Evolutionary conservation across 2,797 vertebrate genomes (phyloP), one percentile per base, ranked within the genome.

Genomic region (Jordanella pulchra): DNA sequence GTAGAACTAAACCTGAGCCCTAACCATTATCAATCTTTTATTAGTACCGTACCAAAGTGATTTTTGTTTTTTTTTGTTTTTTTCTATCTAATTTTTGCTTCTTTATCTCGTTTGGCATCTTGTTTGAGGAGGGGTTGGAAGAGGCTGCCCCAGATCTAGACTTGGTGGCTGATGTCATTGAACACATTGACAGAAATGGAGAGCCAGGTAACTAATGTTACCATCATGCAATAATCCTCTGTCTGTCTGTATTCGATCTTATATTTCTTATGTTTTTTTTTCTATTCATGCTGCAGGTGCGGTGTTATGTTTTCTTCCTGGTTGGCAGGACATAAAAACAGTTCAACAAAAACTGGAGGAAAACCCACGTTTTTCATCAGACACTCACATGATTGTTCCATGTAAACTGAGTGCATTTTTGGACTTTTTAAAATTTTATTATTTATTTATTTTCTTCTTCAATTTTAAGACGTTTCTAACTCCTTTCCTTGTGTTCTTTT

Each of bases 261-360:
- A 1, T 3, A 28, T 53, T 32, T 75, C 12, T 65, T 1, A 42
- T 17, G 11, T 4, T 1, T 4, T 4, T 1, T 4, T 66, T 44
- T 67, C 28, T 25, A 4, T 1, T 79, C 14, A 1, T 73, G 47
- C 35, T 66, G 51, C 89, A 99, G 98, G 98, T 75, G 97, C 97
- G 9, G 95, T 99, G 75, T 91, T 99, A 84, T 99, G 98, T 92
- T 99, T 99, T 87, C 95, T 99, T 42, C 97, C 98, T 0, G 98
- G 98, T 0, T 99, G 97, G 98, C 97, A 99, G 88, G 97, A 99
- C 67, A 99, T 99, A 87, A 96, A 93, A 71, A 93, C 93, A 0
- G 95, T 99, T 61, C 96, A 98, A 83, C 94, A 98, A 76, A 95
- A 93, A 50, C 95, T 99, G 39, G 86, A 96, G 54, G 91, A 86